Evolutionary conservation across 2,888 invertebrate genomes (phyloP).

Genomic region (Mythimna ferrago): DNA sequence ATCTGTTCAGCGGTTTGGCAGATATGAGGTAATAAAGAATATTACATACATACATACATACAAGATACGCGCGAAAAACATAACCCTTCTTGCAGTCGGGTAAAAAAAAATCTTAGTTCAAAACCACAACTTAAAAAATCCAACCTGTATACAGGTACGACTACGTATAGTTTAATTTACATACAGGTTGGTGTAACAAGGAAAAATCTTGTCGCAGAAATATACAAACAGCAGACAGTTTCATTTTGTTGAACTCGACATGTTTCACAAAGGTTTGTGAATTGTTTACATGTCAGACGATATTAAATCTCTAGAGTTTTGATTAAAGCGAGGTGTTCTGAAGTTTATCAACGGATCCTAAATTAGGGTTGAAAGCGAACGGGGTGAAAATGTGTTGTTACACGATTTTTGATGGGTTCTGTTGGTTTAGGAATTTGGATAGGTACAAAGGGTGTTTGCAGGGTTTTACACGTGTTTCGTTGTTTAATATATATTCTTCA

Average conservation of each 20-base stretch:
- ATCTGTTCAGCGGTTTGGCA: too few species aligned
- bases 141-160: not conserved
- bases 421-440: slow-evolving; percentile 12
- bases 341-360: slow-evolving; percentile 22
- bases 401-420: slow-evolving; percentile 10
- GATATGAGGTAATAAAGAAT: too few species aligned
- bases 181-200: slow-evolving; percentile 15
- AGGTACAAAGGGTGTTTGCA: not conserved
- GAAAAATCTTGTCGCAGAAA: slow-evolving; percentile 33
- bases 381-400: slow-evolving; percentile 16
- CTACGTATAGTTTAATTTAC: slow-evolving; percentile 36
- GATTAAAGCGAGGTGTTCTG: slow-evolving; percentile 45
- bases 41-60: too few species aligned
- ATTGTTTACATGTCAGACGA: slow-evolving; percentile 44
- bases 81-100: too few species aligned
- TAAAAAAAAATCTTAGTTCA: too few species aligned
- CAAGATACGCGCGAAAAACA: too few species aligned
- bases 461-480: not conserved
- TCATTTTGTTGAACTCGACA: slow-evolving; percentile 39
- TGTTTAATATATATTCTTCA: too few species aligned
- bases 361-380: slow-evolving; percentile 20
- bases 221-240: slow-evolving; percentile 55
- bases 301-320: slow-evolving; percentile 58
- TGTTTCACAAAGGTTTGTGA: slow-evolving; percentile 29
- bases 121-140: not conserved